Percentiles rank a stretch among this genome's conserved stretches.
These are phyloP conservation scores for Parazoanthus atlanticus DNA, from an alignment of 92 coral and sea anemone genomes.

Conservation along the genomic window DNA sequence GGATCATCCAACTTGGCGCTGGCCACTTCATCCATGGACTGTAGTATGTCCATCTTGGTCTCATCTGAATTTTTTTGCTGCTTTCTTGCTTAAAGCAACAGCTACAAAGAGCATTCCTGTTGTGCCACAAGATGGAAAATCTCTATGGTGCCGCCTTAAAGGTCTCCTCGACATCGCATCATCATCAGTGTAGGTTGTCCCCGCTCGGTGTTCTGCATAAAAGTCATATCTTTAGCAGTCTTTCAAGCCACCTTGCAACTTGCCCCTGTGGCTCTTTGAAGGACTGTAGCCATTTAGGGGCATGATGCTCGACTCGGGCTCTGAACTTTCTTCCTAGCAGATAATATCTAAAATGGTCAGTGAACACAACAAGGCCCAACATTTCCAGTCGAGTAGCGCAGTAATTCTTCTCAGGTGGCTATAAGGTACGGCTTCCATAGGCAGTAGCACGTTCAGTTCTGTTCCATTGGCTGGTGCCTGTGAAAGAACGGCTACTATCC, in stretches of 20 bases:
- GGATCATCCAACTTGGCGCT: conserved; percentile 33
- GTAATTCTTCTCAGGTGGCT: conserved; percentile 46
- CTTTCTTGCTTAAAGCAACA: no score
- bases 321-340: conserved; percentile 13
- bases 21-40: conserved; percentile 27
- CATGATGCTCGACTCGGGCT: conserved; percentile 38
- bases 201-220: conserved; percentile 34
- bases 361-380: conserved; percentile 40
- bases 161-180: not conserved
- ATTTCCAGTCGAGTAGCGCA: conserved; percentile 29
- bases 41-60: conserved; percentile 1
- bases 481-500: conserved; percentile 29
- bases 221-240: conserved; percentile 27
- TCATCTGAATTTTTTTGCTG: not conserved
- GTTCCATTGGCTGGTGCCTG: conserved; percentile 39
- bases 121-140: not conserved
- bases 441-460: conserved; percentile 43
- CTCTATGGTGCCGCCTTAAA: not conserved
- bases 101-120: not conserved
- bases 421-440: conserved; percentile 42
- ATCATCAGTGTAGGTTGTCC: conserved; percentile 25
- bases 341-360: conserved; percentile 50
- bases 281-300: conserved; percentile 40
- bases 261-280: conserved; percentile 32
- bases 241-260: conserved; percentile 36